Evolutionary conservation across 2,888 invertebrate species (phyloP).

Genomic region (Biston betularia): DNA sequence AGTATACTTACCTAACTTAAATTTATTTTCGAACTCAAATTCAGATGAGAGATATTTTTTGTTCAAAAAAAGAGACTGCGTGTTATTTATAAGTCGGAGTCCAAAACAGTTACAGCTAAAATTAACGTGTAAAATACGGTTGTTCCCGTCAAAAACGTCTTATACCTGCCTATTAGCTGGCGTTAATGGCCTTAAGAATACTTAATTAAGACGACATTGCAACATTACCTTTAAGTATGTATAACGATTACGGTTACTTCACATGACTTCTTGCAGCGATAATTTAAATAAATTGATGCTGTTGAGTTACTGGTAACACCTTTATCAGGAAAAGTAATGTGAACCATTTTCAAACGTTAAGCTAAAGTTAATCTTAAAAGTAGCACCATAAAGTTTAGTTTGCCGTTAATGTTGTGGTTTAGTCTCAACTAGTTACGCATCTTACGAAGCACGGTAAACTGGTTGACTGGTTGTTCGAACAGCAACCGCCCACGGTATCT

Average conservation of each 20-base stretch:
- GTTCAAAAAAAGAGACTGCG: background rate
- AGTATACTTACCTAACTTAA: no score
- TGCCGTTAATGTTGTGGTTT: conserved; percentile 18
- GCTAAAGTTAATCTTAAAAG: conserved; percentile 16
- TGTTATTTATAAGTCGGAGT: conserved; percentile 15
- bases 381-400: conserved; percentile 17
- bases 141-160: conserved; percentile 42
- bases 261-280: conserved; percentile 55
- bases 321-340: conserved; percentile 43
- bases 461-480: conserved; percentile 49
- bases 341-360: conserved; percentile 11
- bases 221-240: conserved; percentile 45
- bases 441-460: conserved; percentile 42
- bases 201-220: conserved; percentile 46
- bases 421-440: conserved; percentile 17
- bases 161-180: conserved; percentile 39
- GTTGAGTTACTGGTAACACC: conserved; percentile 54
- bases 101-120: conserved; percentile 29
- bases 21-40: no score
- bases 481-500: conserved; percentile 48
- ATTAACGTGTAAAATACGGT: conserved; percentile 31
- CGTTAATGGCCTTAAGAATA: conserved; percentile 40
- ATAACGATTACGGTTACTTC: conserved; percentile 50
- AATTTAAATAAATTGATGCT: conserved; percentile 65
- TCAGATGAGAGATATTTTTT: no score